Conservation (phyloP, 2,113 vertebrate species). For the Pogona vitticeps region DNA sequence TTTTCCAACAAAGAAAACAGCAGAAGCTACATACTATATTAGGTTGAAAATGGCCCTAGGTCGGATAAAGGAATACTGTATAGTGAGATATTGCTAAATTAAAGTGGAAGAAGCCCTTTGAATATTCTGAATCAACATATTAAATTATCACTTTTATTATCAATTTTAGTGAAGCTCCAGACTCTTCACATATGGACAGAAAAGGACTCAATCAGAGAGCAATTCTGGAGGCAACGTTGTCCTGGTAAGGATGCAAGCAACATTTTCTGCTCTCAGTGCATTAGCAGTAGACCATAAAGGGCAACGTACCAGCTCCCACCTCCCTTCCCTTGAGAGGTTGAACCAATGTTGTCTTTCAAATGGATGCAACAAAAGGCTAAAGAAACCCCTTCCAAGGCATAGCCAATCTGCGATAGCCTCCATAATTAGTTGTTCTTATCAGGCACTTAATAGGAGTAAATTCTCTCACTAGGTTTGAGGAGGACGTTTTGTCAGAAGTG, state of each 20-base stretch:
- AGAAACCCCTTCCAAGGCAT: slow-evolving; percentile 65
- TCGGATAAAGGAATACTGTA: not conserved
- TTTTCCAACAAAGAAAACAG: not conserved
- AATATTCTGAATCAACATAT: not conserved
- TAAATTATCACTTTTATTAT: not conserved
- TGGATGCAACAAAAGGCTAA: slow-evolving; percentile 45
- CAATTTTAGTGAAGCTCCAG: not conserved
- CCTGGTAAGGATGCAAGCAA: slow-evolving; percentile 61
- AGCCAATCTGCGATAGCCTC: slow-evolving; percentile 72
- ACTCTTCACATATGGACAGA: slow-evolving; percentile 12
- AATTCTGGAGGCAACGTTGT: slow-evolving; percentile 54
- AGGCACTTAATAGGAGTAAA: slow-evolving; percentile 74
- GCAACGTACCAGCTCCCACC: slow-evolving; percentile 65
- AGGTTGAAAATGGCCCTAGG: not conserved
- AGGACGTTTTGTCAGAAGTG: slow-evolving; percentile 67
- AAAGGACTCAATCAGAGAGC: slow-evolving; percentile 48
- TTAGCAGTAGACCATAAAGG: slow-evolving; percentile 37
- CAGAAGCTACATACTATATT: not conserved
- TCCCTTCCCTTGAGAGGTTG: slow-evolving; percentile 67
- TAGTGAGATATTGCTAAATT: not conserved
- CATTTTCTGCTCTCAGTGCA: slow-evolving; percentile 57
- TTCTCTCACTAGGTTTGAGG: slow-evolving; percentile 73
- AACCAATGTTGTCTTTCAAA: slow-evolving; percentile 68
- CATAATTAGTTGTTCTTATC: slow-evolving; percentile 79
- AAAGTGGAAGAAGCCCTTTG: not conserved